These are phyloP conservation scores for Tetraodon nigroviridis DNA, from an alignment of 2,113 vertebrate genomes.

Conservation along the genomic window DNA sequence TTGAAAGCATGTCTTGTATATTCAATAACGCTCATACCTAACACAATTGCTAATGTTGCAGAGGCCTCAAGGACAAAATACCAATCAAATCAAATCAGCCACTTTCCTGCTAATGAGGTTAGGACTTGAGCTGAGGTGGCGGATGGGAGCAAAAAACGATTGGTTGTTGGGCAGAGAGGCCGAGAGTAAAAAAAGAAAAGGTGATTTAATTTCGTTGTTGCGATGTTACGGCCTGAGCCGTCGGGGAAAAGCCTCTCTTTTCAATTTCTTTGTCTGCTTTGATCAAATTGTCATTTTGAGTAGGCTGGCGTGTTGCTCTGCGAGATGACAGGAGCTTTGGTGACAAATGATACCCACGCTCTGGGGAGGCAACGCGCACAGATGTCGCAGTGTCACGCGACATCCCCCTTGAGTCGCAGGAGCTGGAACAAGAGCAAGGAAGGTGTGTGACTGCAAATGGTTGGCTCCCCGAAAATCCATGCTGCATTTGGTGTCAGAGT, in stretches of 20 bases:
- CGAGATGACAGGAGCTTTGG: slow-evolving; percentile 48
- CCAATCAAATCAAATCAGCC: slow-evolving; percentile 65
- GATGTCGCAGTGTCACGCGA: slow-evolving; percentile 46
- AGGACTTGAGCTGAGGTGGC: slow-evolving; percentile 35
- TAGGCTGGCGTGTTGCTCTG: slow-evolving; percentile 38
- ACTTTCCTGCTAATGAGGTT: slow-evolving; percentile 67
- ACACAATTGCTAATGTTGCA: slow-evolving; percentile 54
- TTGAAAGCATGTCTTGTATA: slow-evolving; percentile 31
- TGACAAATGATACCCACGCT: slow-evolving; percentile 30
- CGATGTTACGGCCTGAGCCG: slow-evolving; percentile 62
- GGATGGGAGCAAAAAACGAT: slow-evolving; percentile 27
- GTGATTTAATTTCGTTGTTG: slow-evolving; percentile 69
- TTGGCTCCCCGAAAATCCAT: slow-evolving; percentile 30
- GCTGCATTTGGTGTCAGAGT: slow-evolving; percentile 12
- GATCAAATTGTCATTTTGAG: slow-evolving; percentile 66
- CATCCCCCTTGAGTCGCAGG: slow-evolving; percentile 22
- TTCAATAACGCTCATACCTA: slow-evolving; percentile 46
- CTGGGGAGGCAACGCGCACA: slow-evolving; percentile 28
- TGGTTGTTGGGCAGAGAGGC: slow-evolving; percentile 44
- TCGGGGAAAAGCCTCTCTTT: slow-evolving; percentile 60
- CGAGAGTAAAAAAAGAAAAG: slow-evolving; percentile 43
- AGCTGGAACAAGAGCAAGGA: slow-evolving; percentile 18
- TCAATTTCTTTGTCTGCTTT: slow-evolving; percentile 70
- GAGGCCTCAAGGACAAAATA: slow-evolving; percentile 59
- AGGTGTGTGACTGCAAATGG: slow-evolving; percentile 32